phyloP scores from a whole-genome alignment of 2,797 vertebrate genomes.

The Podarcis siculus region DNA sequence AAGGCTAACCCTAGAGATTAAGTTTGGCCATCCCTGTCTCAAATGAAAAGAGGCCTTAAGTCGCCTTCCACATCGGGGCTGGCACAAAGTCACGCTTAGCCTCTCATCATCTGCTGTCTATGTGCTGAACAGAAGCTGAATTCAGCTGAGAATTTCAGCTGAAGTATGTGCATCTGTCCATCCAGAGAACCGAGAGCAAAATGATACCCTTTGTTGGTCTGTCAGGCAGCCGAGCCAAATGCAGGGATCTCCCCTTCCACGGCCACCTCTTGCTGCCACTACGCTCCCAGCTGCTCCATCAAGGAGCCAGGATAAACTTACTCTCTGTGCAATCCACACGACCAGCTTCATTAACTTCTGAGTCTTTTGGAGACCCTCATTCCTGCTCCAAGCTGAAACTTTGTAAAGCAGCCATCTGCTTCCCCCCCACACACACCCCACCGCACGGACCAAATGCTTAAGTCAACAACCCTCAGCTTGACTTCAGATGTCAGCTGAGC shows the following conservation, averaged over 20 bases:
- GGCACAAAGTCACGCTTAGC: not conserved
- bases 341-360: conserved; percentile 13
- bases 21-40: not conserved
- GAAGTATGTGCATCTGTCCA: not conserved
- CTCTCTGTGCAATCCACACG: conserved; percentile 26
- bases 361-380: conserved; percentile 23
- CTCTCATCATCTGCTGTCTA: not conserved
- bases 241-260: not conserved
- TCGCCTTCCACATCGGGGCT: not conserved
- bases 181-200: accelerated
- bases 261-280: not conserved
- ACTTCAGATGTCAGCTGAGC: conserved; percentile 57
- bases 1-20: not conserved
- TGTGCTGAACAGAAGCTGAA: not conserved
- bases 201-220: not conserved
- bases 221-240: not conserved
- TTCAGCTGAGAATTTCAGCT: not conserved
- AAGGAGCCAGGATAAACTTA: not conserved
- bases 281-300: not conserved
- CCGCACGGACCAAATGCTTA: conserved; percentile 58
- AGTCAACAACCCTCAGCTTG: conserved; percentile 61
- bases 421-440: not conserved
- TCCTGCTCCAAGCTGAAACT: conserved; percentile 12
- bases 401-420: conserved; percentile 51
- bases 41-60: too few species aligned